phyloP scores from a whole-genome alignment of 2,113 vertebrate species.

The Symphodus melops region DNA sequence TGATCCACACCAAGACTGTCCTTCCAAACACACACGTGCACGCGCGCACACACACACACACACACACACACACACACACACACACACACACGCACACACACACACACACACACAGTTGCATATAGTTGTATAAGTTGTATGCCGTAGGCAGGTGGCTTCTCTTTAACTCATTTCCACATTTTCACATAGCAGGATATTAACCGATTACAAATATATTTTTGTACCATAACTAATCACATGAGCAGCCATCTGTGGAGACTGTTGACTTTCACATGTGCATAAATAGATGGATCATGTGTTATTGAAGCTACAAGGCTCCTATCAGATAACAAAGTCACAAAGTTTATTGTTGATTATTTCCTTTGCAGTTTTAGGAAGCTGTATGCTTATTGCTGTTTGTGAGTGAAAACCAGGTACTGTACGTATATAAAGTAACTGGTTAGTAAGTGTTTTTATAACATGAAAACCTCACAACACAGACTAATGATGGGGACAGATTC shows the following conservation, averaged over 20 bases:
- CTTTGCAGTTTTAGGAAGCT: too few species aligned
- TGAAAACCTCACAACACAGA: too few species aligned
- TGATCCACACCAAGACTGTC: constrained; percentile 9
- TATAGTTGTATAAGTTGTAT: constrained; percentile 1
- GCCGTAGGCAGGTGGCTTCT: background rate
- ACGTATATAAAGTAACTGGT: too few species aligned
- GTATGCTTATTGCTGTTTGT: too few species aligned
- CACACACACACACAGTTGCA: background rate
- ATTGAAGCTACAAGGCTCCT: background rate
- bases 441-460: too few species aligned
- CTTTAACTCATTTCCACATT: constrained; percentile 9
- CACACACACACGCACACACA: background rate
- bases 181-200: background rate
- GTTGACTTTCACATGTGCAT: background rate
- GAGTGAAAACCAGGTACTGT: too few species aligned
- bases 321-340: too few species aligned
- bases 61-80: background rate
- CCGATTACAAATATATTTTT: too few species aligned
- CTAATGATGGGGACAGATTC: too few species aligned
- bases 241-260: background rate
- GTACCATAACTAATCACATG: background rate
- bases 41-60: background rate
- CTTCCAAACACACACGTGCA: background rate
- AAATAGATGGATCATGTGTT: background rate
- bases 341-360: too few species aligned